phyloP scores from a whole-genome alignment of 1,140 invertebrate genomes.

The Tetragonula clypearis region DNA sequence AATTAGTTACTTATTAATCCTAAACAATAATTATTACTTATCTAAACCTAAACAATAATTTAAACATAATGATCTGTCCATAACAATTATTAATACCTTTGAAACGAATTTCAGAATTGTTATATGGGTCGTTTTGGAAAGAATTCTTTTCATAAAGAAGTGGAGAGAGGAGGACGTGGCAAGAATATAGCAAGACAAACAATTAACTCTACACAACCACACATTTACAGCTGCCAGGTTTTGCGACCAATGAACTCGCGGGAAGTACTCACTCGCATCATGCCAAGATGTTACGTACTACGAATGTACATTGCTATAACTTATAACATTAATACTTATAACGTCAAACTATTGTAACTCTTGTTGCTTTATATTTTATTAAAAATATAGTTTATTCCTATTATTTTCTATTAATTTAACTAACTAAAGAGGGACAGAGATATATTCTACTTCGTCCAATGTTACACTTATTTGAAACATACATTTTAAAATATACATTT shows the following conservation, averaged over 20 bases:
- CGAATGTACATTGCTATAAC: neutral
- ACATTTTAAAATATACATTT: neutral
- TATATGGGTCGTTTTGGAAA: neutral
- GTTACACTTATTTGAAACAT: neutral
- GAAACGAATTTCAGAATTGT: neutral
- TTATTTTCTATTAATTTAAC: neutral
- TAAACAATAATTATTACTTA: too few relatives aligned
- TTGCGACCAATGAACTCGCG: conserved; percentile 47
- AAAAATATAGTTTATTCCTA: neutral
- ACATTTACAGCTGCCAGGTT: conserved; percentile 26
- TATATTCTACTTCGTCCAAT: neutral
- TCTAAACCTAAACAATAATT: neutral
- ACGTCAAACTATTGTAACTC: neutral
- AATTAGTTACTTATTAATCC: neutral
- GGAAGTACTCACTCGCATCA: conserved; percentile 18
- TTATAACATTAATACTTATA: neutral
- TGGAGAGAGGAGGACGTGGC: neutral
- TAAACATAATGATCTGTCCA: neutral
- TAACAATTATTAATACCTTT: neutral
- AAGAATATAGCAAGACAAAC: conserved; percentile 28
- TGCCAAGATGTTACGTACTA: neutral
- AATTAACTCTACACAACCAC: conserved; percentile 33
- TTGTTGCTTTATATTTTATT: neutral
- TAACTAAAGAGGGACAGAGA: neutral
- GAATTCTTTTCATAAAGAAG: conserved; percentile 1